These are phyloP conservation scores for Ara ararauna DNA, from an alignment of 2,797 vertebrate species.

Conservation along the genomic window DNA sequence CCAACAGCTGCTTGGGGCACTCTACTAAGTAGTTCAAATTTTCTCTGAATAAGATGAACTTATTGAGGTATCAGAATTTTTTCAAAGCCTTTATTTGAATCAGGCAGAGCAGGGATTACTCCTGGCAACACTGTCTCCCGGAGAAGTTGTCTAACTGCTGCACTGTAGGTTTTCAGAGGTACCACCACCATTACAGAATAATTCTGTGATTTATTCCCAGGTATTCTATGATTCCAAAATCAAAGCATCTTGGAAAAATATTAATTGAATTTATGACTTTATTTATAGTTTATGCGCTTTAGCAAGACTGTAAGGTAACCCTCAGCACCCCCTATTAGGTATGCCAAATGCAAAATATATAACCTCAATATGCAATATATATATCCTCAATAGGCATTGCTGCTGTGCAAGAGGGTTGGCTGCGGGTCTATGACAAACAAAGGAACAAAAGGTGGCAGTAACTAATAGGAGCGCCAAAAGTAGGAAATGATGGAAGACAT, in stretches of 20 bases:
- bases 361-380: background rate
- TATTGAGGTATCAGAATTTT: background rate
- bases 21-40: rapidly evolving
- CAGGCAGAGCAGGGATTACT: background rate
- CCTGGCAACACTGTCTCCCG: background rate
- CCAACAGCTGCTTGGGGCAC: background rate
- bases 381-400: background rate
- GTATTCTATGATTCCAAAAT: background rate
- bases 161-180: background rate
- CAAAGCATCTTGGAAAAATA: background rate
- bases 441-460: background rate
- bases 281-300: background rate
- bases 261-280: background rate
- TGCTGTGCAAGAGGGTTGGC: background rate
- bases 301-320: background rate
- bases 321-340: background rate
- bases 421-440: background rate
- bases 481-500: background rate
- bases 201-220: background rate
- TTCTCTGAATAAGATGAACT: background rate
- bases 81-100: background rate
- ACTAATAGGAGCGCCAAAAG: background rate
- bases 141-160: background rate
- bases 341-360: background rate
- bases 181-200: background rate